A percentile compares a stretch with the other conserved stretches of the same genome.
Conservation (phyloP, 1,140 invertebrate species). For the Lysiphlebus fabarum region DNA sequence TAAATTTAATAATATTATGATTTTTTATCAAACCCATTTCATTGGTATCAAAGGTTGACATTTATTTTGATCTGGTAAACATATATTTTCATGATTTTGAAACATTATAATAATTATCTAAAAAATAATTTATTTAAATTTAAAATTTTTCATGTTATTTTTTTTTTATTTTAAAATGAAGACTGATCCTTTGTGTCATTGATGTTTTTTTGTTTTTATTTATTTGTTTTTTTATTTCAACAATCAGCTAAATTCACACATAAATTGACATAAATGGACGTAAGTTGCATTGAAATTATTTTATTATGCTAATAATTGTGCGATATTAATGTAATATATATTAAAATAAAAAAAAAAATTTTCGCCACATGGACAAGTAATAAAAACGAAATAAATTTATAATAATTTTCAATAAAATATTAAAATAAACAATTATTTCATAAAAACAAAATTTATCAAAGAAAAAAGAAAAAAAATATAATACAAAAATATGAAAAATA, state of each 20-base stretch:
- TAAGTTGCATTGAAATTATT: too few relatives aligned
- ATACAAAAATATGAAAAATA: too few relatives aligned
- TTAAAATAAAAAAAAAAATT: too few relatives aligned
- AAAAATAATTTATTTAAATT: constrained; percentile 19
- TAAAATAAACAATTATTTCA: neutral
- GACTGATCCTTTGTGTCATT: neutral
- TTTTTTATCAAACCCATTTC: neutral
- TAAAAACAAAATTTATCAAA: neutral
- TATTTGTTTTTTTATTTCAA: too few relatives aligned
- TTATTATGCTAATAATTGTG: too few relatives aligned
- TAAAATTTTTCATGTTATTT: neutral
- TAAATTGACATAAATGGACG: too few relatives aligned
- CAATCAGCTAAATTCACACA: too few relatives aligned
- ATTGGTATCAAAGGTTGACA: neutral
- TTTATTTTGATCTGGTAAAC: neutral
- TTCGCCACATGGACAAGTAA: too few relatives aligned
- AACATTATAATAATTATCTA: constrained; percentile 13
- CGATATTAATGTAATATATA: too few relatives aligned
- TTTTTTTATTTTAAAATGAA: neutral
- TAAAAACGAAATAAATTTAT: neutral
- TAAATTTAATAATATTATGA: neutral
- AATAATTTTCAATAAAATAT: neutral
- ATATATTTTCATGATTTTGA: constrained; percentile 11
- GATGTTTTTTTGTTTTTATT: neutral
- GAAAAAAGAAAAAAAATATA: too few relatives aligned